Evolutionary conservation across 2,113 vertebrate species (phyloP).

Genomic region (Phalacrocorax pelagicus): DNA sequence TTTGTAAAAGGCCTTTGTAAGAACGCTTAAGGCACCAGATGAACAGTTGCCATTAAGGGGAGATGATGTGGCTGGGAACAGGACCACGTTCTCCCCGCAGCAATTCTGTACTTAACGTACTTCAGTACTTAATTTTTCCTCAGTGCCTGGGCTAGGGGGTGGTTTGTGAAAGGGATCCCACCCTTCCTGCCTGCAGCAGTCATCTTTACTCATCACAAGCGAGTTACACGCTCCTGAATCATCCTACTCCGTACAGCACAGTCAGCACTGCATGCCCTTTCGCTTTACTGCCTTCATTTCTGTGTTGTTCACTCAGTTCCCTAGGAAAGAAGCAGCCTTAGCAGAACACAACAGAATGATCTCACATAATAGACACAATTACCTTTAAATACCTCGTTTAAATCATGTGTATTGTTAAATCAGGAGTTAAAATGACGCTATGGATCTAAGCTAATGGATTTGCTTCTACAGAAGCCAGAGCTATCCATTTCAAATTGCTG

Average conservation of each 20-base stretch:
- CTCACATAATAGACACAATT: not conserved
- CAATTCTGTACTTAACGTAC: not conserved
- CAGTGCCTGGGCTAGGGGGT: not conserved
- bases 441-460: not conserved
- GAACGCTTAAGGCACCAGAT: not conserved
- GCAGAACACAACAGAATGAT: not conserved
- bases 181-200: not conserved
- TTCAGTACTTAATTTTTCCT: not conserved
- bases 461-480: conserved; percentile 18
- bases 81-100: not conserved
- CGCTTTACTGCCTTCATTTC: not conserved
- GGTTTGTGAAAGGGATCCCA: not conserved
- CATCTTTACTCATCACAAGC: not conserved
- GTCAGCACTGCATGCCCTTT: not conserved
- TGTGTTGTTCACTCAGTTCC: not conserved
- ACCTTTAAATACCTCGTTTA: not conserved
- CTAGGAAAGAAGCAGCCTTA: not conserved
- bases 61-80: not conserved
- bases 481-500: not conserved
- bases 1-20: not conserved
- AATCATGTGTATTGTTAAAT: not conserved
- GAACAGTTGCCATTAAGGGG: not conserved
- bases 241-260: not conserved
- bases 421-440: not conserved
- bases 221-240: not conserved